Base-by-base conservation (phyloP, 1,140 invertebrate genomes). In the Pseudobourletiella spinata region DNA sequence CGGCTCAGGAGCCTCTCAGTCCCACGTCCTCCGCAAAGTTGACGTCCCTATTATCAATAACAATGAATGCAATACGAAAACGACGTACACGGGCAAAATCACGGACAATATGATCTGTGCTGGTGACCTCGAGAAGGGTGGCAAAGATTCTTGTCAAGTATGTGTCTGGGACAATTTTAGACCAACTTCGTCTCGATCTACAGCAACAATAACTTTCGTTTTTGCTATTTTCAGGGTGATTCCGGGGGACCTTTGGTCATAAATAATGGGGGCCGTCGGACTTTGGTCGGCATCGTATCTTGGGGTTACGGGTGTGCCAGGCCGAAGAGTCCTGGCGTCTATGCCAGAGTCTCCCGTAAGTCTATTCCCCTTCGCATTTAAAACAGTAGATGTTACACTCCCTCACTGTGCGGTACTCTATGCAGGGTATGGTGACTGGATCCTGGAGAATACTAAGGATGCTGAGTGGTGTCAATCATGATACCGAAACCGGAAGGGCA, bases 71-170 rank as follows among this genome's bases (percentile, higher is more conserved):
- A 63, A 63, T 28, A 60, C 30, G 0, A 64, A 65, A 20, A 69
- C 57, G 1, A 50, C 60, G 32, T 69, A 69, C 46, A 58, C 3
- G 0, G 30, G 42, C 8, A 68, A 65, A 43, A 63, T 69, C n/a
- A 65, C 57, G 2, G 57, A 64, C 2, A 67, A 63, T 43, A 67
- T 67, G 88, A 70, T 91, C 72, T 92, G 89, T 71, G 89, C 88
- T 22, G 89, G 88, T 15, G 88, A 87, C 72, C 78, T 81, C 0
- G 81, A 85, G 18, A n/a, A n/a, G n/a, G 89, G 89, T 15, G 78
- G 82, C 46, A 89, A 85, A 70, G 89, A 93, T 75, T 87, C 88
- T 28, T 92, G 89, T 72, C 89, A 92, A 79, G 57, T 35, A 42
- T 8, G 25, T n/a, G n/a, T n/a, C n/a, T n/a, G n/a, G n/a, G n/a